Percentiles rank a stretch among this genome's conserved stretches.
Evolutionary conservation across 1,140 invertebrate species (phyloP).

Genomic region (Drosophila busckii): DNA sequence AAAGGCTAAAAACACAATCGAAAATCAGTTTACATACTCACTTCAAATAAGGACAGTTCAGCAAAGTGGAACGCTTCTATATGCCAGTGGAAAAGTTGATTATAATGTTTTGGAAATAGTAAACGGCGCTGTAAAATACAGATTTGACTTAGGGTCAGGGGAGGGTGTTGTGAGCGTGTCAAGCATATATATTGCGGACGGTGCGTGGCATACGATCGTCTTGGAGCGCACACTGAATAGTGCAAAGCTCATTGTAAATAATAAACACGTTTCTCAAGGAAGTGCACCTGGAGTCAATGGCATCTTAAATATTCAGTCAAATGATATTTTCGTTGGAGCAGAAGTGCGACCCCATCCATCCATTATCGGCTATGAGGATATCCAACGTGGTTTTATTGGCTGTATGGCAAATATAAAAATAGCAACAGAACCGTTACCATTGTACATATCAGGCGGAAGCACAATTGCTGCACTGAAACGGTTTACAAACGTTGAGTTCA

Average conservation of each 20-base stretch:
- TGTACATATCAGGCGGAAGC: constrained; percentile 86
- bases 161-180: constrained; percentile 90
- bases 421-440: constrained; percentile 86
- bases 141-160: constrained; percentile 95
- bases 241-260: constrained; percentile 89
- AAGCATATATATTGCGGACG: constrained; percentile 88
- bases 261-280: constrained; percentile 87
- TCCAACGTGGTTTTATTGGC: constrained; percentile 91
- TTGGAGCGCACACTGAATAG: constrained; percentile 89
- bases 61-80: constrained; percentile 91
- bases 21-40: constrained; percentile 89
- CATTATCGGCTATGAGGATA: constrained; percentile 84
- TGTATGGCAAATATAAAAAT: constrained; percentile 94
- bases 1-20: constrained; percentile 82
- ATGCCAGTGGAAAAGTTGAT: constrained; percentile 91
- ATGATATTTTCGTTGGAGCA: constrained; percentile 91
- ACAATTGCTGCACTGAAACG: constrained; percentile 85
- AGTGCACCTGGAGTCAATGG: constrained; percentile 90
- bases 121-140: constrained; percentile 91
- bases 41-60: constrained; percentile 91
- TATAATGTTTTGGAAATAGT: constrained; percentile 93
- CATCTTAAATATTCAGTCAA: constrained; percentile 91
- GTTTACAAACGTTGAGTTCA: constrained; percentile 87
- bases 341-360: constrained; percentile 87
- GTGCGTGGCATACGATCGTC: constrained; percentile 92